A percentile compares a stretch with the other conserved stretches of the same genome.
Evolutionary conservation across 1,140 invertebrate genomes (phyloP).

Genomic region (Bradynema listronoti): DNA sequence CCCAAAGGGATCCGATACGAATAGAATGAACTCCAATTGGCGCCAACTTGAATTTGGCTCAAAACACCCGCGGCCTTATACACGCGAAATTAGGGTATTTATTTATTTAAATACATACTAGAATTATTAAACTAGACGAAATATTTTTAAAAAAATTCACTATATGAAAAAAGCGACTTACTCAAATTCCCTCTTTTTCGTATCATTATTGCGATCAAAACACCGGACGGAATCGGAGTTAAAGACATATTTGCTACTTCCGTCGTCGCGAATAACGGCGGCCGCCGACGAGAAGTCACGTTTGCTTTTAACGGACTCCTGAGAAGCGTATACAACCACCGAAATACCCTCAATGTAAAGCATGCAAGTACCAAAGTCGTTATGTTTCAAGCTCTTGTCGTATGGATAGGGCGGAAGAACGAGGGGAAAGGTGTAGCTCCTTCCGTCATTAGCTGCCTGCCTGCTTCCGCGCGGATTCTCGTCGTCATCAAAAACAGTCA

Average conservation of each 20-base stretch:
- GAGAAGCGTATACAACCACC: conserved; percentile 9
- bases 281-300: conserved; percentile 11
- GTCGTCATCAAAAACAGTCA: too few relatives aligned
- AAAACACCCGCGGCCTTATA: too few relatives aligned
- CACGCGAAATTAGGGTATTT: too few relatives aligned
- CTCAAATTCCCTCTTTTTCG: background rate
- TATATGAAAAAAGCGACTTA: background rate
- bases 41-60: too few relatives aligned
- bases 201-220: background rate
- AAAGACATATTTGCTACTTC: conserved; percentile 1
- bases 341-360: conserved; percentile 22
- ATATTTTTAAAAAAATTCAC: too few relatives aligned
- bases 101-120: too few relatives aligned
- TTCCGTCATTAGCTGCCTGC: too few relatives aligned
- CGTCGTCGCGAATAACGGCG: conserved; percentile 2
- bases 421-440: conserved; percentile 4
- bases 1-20: too few relatives aligned
- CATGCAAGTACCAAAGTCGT: conserved; percentile 5
- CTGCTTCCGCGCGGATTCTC: too few relatives aligned
- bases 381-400: background rate
- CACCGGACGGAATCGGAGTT: conserved; percentile 5
- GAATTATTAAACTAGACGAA: too few relatives aligned
- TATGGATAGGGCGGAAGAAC: background rate
- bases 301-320: background rate
- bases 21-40: too few relatives aligned